Percentiles rank a stretch among this genome's conserved stretches.
phyloP scores from a whole-genome alignment of 2,797 vertebrate species.

The Microhierax caerulescens region DNA sequence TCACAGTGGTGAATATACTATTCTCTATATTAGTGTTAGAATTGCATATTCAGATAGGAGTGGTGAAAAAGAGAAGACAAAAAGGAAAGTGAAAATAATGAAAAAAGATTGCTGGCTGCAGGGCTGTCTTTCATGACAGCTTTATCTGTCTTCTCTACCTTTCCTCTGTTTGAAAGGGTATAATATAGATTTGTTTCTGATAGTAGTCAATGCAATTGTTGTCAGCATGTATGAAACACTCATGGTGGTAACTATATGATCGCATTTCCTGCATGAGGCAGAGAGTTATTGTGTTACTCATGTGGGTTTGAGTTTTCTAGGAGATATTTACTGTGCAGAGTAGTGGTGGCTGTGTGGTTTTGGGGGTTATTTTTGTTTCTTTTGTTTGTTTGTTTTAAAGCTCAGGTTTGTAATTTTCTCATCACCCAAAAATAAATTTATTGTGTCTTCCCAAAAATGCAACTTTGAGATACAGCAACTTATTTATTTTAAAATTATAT shows the following conservation, averaged over 20 bases:
- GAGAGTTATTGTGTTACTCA: neutral
- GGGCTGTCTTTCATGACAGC: neutral
- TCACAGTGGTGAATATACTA: neutral
- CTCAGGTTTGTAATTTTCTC: neutral
- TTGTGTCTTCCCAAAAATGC: neutral
- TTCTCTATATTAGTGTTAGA: neutral
- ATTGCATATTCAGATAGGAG: neutral
- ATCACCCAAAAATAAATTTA: neutral
- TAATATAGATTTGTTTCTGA: neutral
- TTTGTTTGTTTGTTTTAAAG: neutral
- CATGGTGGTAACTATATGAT: neutral
- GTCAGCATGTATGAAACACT: neutral
- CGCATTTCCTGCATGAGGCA: neutral
- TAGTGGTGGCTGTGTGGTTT: neutral
- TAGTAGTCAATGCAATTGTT: neutral
- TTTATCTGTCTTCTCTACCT: neutral
- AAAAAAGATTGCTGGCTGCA: neutral
- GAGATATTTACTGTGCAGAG: neutral
- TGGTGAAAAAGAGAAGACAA: neutral
- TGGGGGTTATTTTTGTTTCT: accelerated
- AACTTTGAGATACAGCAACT: neutral
- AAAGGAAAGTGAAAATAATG: neutral
- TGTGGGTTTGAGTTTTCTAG: neutral
- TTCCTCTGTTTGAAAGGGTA: neutral
- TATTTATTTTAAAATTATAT: neutral